Conservation (phyloP, 2,888 invertebrate species). For the Calliphora vomitoria region DNA sequence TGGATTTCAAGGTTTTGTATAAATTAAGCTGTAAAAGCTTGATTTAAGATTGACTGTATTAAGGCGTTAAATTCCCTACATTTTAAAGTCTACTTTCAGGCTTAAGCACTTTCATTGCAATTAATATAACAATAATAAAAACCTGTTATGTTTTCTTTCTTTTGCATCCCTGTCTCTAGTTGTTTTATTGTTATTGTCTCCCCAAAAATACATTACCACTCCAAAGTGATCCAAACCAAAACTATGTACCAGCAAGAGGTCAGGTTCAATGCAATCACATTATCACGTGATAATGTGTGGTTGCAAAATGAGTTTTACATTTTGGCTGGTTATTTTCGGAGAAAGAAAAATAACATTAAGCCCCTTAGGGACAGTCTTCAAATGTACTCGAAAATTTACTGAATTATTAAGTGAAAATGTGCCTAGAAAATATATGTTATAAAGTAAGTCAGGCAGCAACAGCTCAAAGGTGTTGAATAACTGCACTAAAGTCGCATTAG, state of each 20-base stretch:
- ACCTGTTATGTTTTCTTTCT: background rate
- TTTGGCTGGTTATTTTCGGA: background rate
- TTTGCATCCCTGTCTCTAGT: background rate
- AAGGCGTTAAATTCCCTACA: no score
- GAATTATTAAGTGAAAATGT: conserved; percentile 42
- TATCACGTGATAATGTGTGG: conserved; percentile 67
- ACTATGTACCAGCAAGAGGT: conserved; percentile 44
- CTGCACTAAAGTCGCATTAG: background rate
- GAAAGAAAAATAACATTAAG: background rate
- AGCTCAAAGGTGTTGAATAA: background rate
- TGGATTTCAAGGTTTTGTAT: no score
- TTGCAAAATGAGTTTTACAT: conserved; percentile 50
- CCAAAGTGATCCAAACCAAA: conserved; percentile 23
- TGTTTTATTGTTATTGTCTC: background rate
- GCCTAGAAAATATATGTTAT: conserved; percentile 14
- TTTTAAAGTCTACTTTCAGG: no score
- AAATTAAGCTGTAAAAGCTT: no score
- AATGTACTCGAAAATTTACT: conserved; percentile 17
- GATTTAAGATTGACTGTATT: no score
- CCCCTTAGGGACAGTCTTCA: background rate
- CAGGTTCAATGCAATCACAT: conserved; percentile 70
- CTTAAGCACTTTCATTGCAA: no score
- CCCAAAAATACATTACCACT: background rate
- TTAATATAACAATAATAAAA: no score
- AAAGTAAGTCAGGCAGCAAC: background rate